phyloP scores from a whole-genome alignment of 2,888 invertebrate species.

The Branchipolynoe longqiensis region DNA sequence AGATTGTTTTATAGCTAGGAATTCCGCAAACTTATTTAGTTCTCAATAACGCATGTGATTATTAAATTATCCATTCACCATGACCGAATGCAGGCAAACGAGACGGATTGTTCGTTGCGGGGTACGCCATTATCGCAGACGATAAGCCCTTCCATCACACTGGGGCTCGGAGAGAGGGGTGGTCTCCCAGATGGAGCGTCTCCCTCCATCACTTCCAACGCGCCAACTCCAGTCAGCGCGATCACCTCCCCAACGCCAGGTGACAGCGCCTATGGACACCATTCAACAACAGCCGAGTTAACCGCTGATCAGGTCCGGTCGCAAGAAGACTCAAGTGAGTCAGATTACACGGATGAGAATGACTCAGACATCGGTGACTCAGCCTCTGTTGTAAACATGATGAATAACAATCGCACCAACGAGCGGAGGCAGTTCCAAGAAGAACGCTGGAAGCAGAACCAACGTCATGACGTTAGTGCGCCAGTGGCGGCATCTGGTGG shows the following conservation, averaged over 20 bases:
- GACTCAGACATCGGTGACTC: constrained; percentile 37
- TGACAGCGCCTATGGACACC: neutral
- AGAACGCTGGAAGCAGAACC: neutral
- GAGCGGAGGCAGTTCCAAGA: neutral
- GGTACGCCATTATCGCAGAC: constrained; percentile 23
- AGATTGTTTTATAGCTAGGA: too few species aligned
- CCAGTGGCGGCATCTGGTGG: neutral
- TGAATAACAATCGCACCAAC: neutral
- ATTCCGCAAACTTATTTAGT: too few species aligned
- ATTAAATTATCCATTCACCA: neutral
- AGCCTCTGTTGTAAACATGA: neutral
- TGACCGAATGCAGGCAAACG: neutral
- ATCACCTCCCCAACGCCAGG: constrained; percentile 3
- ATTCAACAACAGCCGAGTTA: neutral
- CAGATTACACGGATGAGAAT: neutral
- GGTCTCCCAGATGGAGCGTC: constrained; percentile 14
- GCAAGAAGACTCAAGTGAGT: neutral
- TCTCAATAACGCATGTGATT: too few species aligned
- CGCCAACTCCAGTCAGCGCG: neutral
- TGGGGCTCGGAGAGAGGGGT: neutral
- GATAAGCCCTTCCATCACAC: neutral
- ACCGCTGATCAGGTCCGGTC: neutral
- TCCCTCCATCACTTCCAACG: constrained; percentile 14
- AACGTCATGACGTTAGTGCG: neutral
- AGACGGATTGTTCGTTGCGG: constrained; percentile 14